A percentile compares a stretch with the other conserved stretches of the same genome.
Evolutionary conservation across 2,113 vertebrate genomes (phyloP).

Genomic region (Barnardius zonarius): DNA sequence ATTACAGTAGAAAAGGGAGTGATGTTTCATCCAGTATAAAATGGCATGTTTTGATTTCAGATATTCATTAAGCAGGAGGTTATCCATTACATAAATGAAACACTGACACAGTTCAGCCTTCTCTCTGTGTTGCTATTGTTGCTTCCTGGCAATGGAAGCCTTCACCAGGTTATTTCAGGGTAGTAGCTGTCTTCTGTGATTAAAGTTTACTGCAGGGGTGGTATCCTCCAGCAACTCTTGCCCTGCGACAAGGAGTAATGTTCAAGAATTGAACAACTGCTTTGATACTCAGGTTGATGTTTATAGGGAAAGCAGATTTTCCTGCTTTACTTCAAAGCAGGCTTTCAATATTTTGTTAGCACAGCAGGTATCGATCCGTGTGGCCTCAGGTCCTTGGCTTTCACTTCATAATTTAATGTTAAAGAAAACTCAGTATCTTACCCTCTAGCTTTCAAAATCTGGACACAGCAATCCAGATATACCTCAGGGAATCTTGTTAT

Average conservation of each 20-base stretch:
- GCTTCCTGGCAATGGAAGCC: background rate
- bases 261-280: background rate
- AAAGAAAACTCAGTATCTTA: slow-evolving; percentile 17
- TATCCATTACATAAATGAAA: background rate
- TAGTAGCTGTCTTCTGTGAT: background rate
- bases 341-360: slow-evolving; percentile 8
- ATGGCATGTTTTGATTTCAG: background rate
- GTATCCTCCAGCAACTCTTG: background rate
- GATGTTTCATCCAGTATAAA: background rate
- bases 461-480: background rate
- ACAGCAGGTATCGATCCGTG: background rate
- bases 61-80: background rate
- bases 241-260: background rate
- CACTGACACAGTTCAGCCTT: background rate
- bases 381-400: slow-evolving; percentile 1
- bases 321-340: background rate
- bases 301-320: background rate
- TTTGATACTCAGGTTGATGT: background rate
- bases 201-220: background rate
- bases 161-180: background rate
- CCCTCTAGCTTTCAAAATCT: slow-evolving; percentile 19
- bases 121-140: background rate
- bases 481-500: background rate
- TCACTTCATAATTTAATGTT: background rate
- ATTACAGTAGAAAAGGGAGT: background rate